These are phyloP conservation scores for Eidolon dupreanum DNA, from an alignment of 2,797 vertebrate genomes.

Conservation along the genomic window DNA sequence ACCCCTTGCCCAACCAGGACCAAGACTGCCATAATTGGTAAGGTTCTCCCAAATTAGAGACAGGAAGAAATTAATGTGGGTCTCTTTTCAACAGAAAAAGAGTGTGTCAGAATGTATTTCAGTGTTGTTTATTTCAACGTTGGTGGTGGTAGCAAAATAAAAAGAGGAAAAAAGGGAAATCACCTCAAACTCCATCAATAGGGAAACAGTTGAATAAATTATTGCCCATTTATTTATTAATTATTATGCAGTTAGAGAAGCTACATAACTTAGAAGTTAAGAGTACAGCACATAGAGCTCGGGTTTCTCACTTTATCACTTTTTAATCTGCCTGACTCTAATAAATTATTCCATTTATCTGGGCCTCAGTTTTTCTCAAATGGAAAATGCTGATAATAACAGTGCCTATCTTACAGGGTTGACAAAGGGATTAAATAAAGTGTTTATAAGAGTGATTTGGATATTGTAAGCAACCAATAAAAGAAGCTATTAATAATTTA, in stretches of 20 bases:
- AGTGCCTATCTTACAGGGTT: background rate
- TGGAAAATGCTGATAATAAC: constrained; percentile 3
- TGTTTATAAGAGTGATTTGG: background rate
- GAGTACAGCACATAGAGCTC: background rate
- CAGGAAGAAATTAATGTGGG: background rate
- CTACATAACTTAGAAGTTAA: background rate
- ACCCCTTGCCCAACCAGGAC: background rate
- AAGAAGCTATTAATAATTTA: constrained; percentile 38
- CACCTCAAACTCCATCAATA: background rate
- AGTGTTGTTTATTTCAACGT: background rate
- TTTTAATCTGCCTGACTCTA: background rate
- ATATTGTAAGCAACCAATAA: background rate
- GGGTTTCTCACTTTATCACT: background rate
- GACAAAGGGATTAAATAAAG: background rate
- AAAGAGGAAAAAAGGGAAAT: background rate
- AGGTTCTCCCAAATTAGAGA: background rate
- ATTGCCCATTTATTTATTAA: background rate
- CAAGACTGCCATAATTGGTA: background rate
- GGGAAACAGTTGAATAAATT: constrained; percentile 5
- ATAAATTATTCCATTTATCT: background rate
- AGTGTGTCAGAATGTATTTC: background rate
- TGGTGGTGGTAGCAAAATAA: background rate
- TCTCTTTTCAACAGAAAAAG: background rate
- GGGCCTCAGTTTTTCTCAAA: constrained; percentile 8
- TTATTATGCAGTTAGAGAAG: background rate